Percentiles rank a stretch among this genome's conserved stretches.
phyloP scores from a whole-genome alignment of 2,797 vertebrate genomes.

The Tarsius wallacei region DNA sequence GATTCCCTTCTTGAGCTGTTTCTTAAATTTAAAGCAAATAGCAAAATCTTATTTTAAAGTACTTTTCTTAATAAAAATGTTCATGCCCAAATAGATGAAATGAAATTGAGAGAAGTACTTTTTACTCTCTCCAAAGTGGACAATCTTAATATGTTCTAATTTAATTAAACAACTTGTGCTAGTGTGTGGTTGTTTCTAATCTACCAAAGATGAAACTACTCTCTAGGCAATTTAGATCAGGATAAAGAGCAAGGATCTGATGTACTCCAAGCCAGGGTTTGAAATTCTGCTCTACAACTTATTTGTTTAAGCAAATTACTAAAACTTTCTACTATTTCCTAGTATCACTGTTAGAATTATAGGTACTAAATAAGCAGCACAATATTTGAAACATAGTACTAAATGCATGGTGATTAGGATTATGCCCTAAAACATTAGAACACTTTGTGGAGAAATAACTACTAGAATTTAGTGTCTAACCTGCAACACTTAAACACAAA shows the following conservation, averaged over 20 bases:
- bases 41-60: neutral
- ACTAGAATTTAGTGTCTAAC: neutral
- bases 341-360: neutral
- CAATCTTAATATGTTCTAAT: neutral
- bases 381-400: neutral
- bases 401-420: neutral
- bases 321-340: neutral
- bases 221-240: neutral
- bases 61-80: neutral
- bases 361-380: neutral
- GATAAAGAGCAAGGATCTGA: neutral
- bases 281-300: neutral
- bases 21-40: slow-evolving; percentile 19
- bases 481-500: neutral
- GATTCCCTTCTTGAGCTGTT: neutral
- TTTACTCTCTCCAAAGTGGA: neutral
- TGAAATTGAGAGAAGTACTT: neutral
- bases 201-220: neutral
- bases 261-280: neutral
- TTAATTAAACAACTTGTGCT: neutral
- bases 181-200: neutral
- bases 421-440: neutral
- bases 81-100: neutral
- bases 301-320: neutral
- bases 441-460: neutral